Base-by-base conservation (phyloP, 2,113 vertebrate species). In the Corythaeola cristata region DNA sequence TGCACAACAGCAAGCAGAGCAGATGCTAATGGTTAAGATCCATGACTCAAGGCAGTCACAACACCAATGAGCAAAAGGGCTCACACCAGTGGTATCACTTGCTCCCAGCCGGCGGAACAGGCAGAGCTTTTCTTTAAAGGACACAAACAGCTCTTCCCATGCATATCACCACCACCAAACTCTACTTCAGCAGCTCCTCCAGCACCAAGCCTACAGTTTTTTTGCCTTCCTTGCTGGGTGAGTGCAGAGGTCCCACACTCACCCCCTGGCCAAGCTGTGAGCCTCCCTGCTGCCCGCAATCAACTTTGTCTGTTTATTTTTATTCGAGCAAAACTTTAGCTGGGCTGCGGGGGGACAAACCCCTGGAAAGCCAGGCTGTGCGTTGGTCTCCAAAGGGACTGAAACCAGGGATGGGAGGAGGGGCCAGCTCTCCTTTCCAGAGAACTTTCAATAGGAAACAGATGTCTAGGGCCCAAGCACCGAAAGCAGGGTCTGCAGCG, bases 381-480 rank as follows among this genome's bases (percentile, higher is more conserved):
- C 2, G 5, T 8, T 76, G 69, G 87, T 91, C 89, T 95, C 96
- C 72, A 88, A 95, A 94, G 89, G 89, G 91, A 95, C 93, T 95
- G 82, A 93, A 87, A 85, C 41, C 79, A 33, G 74, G 93, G 87
- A 89, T 68, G 49, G 91, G 73, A 96, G 93, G 96, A 96, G 91
- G 93, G 95, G 94, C 84, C 81, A 85, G 60, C 78, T 76, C 94
- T 89, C 90, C 39, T 75, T 88, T 97, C 95, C 89, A 95, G 88
- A 96, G 94, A 96, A 80, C 71, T 94, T 96, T 96, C 97, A 97
- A 97, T 98, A 96, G 92, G 85, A 97, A 98, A 97, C 97, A 98
- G 96, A 97, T 97, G 97, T 97, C 64, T 93, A 98, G 77, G 93
- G 89, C 95, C 95, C 33, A 41, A 82, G 93, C 85, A 95, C 88